Base-by-base conservation (phyloP, 1,140 invertebrate species). In the Camponotus pennsylvanicus region DNA sequence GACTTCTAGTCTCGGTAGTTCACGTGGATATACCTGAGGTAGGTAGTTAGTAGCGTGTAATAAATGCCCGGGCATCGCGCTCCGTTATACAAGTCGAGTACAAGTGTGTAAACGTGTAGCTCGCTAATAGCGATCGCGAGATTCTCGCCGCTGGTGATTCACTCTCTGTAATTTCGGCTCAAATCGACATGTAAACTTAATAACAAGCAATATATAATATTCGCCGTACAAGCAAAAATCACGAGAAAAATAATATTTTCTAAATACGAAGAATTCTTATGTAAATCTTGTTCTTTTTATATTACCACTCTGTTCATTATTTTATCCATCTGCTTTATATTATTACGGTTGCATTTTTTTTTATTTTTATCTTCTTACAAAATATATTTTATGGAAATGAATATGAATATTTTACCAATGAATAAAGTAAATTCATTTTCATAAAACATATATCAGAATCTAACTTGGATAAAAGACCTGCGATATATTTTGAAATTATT, bases 1-100 rank as follows among this genome's bases (percentile, higher is more conserved):
- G 82, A 87, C 80, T 91, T 75, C 73, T 86, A 69, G 80, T 15
- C 69, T 73, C 49, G 80, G 84, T 89, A 86, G 87, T 67, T 75
- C 71, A 76, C 57, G 40, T 32, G 75, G 34, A 67, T 88, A 84
- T 67, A 80, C 59, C 82, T 49, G 71, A 77, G 69, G 59, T 69
- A 77, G 69, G 59, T 69, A 69, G 77, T 37, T 37, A 80, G 27
- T 32, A 75, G 75, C 40, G 75, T 64, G 78, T 86, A 83, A 86
- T 80, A 61, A 57, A 75, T 42, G 70, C 73, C 52, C 61, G 42
- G 45, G 27, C 49, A 57, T 82, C 55, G 52, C 55, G 42, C 57
- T 59, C 49, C 73, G 82, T 83, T 83, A 83, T 83, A 73, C 79
- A 83, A 83, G 79, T 61, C 69, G 52, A 40, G 61, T 75, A 75